Evolutionary conservation across 2,797 vertebrate genomes (phyloP), one percentile per base, ranked within the genome.

Genomic region (Coranthus polyacanthus): DNA sequence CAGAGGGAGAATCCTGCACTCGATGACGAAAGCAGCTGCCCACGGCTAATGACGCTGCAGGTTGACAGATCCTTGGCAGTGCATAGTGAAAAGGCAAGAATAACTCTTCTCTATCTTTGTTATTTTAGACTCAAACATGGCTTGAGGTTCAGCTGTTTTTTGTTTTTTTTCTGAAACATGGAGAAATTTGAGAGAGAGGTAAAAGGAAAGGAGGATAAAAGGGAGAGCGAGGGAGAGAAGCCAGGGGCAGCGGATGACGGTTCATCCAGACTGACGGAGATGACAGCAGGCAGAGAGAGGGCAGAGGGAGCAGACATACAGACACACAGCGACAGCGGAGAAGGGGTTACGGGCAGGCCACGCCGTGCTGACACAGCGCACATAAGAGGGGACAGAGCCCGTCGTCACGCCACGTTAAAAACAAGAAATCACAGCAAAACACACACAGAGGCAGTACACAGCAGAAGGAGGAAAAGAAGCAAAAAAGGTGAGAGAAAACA

Each of bases 241-340:
- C 59, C 17, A 7, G 34, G 45, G 58, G 72, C 52, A 17, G 69
- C 21, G 1, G 50, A 26, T 49, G 78, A 75, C 4, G 26, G 17
- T 49, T 76, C 49, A 59, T 39, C 44, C 42, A 51, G 58, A 47
- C 15, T 74, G 76, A 82, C 16, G 47, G 64, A 82, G 74, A 82
- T 68, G 77, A 76, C 20, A 24, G 71, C 20, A 41, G 83, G 85
- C 82, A 75, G 56, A 51, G 44, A 71, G 59, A 47, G 51, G 46
- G 39, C 36, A 58, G 43, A 22, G 54, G 59, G 49, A 26, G 60
- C 37, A 57, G 66, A 74, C 32, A 43, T 29, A 68, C 37, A 38
- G 66, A 74, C 32, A 43, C 36, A 68, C 37, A 38, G 66, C 37
- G 70, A 64, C 20, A 45, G 68, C 46, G 13, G 52, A 16, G 12